Percentiles rank a stretch among this genome's conserved stretches.
Conservation (phyloP, 2,888 invertebrate species). For the Ethmia dodecea region DNA sequence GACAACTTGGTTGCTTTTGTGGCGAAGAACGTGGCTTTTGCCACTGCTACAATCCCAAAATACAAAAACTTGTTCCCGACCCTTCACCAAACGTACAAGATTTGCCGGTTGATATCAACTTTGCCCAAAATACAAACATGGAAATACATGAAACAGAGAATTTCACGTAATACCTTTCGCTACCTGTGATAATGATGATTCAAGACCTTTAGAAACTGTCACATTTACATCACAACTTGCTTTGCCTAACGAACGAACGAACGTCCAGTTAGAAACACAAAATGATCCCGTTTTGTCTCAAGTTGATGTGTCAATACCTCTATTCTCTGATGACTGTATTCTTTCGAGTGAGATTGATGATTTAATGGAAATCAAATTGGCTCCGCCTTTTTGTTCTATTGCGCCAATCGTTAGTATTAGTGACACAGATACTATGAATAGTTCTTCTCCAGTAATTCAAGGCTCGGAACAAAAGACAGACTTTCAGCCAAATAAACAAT, state of each 20-base stretch:
- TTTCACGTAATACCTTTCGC: slow-evolving; percentile 8
- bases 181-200: slow-evolving; percentile 5
- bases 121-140: too few relatives aligned
- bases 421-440: slow-evolving; percentile 6
- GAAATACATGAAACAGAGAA: slow-evolving; percentile 7
- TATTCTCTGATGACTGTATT: slow-evolving; percentile 5
- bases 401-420: slow-evolving; percentile 8
- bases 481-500: slow-evolving; percentile 7
- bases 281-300: slow-evolving; percentile 8
- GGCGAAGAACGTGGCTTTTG: background rate
- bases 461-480: slow-evolving; percentile 7
- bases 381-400: slow-evolving; percentile 7
- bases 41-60: background rate
- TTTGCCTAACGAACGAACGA: slow-evolving; percentile 3
- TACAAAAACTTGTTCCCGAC: background rate
- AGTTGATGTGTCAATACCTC: slow-evolving; percentile 1
- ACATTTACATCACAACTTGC: slow-evolving; percentile 4
- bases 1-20: background rate
- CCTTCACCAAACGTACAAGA: too few relatives aligned
- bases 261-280: slow-evolving; percentile 7
- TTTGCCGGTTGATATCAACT: too few relatives aligned
- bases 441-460: slow-evolving; percentile 8
- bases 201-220: slow-evolving; percentile 3
- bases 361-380: slow-evolving; percentile 8
- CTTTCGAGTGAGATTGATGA: slow-evolving; percentile 7